A percentile compares a stretch with the other conserved stretches of the same genome.
These are phyloP conservation scores for Murina feae DNA, from an alignment of 2,113 vertebrate species.

Conservation along the genomic window DNA sequence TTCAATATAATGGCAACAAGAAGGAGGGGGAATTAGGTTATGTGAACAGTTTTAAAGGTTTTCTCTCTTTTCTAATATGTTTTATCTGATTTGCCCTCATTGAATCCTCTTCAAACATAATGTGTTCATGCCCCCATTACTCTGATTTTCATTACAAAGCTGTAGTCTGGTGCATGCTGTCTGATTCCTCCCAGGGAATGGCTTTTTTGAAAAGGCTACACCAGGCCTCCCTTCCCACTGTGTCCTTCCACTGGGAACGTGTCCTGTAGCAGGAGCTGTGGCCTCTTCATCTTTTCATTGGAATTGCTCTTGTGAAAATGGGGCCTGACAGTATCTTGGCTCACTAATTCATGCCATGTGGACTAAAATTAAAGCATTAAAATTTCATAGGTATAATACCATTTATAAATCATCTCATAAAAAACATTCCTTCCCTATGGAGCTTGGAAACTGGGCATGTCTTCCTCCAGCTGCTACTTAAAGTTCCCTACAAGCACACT, in stretches of 20 bases:
- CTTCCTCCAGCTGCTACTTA: slow-evolving; percentile 54
- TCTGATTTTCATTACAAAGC: neutral
- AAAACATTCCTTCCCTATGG: slow-evolving; percentile 56
- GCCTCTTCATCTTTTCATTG: slow-evolving; percentile 51
- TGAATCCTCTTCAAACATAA: neutral
- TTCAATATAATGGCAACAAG: neutral
- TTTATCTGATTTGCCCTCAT: neutral
- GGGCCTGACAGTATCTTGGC: slow-evolving; percentile 30
- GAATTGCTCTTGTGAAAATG: slow-evolving; percentile 57
- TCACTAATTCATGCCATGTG: slow-evolving; percentile 57
- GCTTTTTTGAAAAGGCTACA: neutral
- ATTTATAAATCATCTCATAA: slow-evolving; percentile 69
- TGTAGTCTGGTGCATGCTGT: neutral
- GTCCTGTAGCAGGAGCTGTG: slow-evolving; percentile 50
- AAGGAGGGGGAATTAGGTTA: neutral
- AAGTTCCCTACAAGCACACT: neutral
- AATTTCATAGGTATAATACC: slow-evolving; percentile 72
- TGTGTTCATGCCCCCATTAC: neutral
- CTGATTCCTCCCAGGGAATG: neutral
- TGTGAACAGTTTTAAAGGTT: neutral
- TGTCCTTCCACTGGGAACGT: slow-evolving; percentile 44
- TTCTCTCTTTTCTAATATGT: neutral
- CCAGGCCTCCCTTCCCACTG: neutral
- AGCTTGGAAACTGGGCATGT: slow-evolving; percentile 52
- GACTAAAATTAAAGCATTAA: slow-evolving; percentile 71